Evolutionary conservation across 2,797 vertebrate species (phyloP).

Genomic region (Nasua narica): DNA sequence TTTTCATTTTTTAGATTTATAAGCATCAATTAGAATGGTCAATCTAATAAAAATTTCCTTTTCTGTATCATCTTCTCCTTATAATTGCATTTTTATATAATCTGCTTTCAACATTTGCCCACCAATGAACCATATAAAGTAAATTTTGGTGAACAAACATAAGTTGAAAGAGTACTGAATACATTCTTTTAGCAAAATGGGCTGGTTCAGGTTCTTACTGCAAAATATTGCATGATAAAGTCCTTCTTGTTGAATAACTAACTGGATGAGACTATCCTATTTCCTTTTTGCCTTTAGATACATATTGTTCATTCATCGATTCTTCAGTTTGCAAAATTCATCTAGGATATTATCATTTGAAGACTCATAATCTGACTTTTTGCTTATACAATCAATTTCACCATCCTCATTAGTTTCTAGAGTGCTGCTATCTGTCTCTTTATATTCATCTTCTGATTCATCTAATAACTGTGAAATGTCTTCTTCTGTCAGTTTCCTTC

Average conservation of each 20-base stretch:
- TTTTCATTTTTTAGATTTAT: background rate
- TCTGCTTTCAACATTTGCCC: background rate
- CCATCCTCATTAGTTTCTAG: background rate
- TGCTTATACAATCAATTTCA: background rate
- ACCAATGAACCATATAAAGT: background rate
- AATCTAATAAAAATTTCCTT: background rate
- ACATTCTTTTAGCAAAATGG: background rate
- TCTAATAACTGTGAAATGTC: background rate
- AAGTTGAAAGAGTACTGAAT: background rate
- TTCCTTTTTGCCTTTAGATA: background rate
- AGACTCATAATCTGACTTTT: background rate
- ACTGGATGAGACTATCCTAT: background rate
- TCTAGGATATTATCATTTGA: background rate
- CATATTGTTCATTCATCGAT: background rate
- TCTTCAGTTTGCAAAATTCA: background rate
- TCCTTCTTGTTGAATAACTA: background rate
- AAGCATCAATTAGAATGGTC: background rate
- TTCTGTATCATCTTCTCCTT: background rate
- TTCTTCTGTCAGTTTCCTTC: conserved; percentile 6
- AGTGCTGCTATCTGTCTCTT: background rate
- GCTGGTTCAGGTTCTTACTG: background rate
- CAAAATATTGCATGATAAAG: background rate
- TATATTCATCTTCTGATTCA: background rate
- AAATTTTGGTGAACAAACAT: background rate
- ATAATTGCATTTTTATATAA: background rate